These are phyloP conservation scores for Oscheius myriophilus DNA, from an alignment of 2,888 invertebrate genomes.

Conservation along the genomic window DNA sequence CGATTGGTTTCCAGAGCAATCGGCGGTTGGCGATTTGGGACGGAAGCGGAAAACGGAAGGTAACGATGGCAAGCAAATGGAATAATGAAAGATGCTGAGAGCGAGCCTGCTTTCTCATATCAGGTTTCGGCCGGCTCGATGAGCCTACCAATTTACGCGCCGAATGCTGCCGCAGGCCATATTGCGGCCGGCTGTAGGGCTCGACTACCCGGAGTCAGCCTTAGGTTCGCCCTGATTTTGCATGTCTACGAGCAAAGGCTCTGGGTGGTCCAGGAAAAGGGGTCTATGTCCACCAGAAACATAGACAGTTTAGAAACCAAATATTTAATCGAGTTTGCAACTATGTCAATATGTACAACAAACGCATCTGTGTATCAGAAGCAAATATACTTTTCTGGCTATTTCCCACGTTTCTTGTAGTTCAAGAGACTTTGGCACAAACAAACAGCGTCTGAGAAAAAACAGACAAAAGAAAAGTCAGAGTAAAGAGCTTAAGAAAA, in stretches of 20 bases:
- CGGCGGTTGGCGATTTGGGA: not conserved
- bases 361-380: conserved; percentile 29
- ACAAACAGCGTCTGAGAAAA: no score
- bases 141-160: conserved; percentile 33
- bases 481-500: no score
- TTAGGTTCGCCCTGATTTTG: no score
- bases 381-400: conserved; percentile 26
- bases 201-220: not conserved
- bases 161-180: conserved; percentile 22
- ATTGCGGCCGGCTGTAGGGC: conserved; percentile 20
- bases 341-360: conserved; percentile 34
- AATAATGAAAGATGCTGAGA: conserved; percentile 34
- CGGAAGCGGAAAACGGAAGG: conserved; percentile 31
- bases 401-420: conserved; percentile 27
- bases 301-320: conserved; percentile 32
- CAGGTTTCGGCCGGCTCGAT: conserved; percentile 31
- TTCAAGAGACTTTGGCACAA: not conserved
- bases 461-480: no score
- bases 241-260: no score
- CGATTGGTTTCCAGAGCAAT: no score
- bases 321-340: conserved; percentile 35
- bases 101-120: conserved; percentile 32
- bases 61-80: conserved; percentile 33
- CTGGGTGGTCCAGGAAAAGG: not conserved
- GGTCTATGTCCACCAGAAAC: not conserved